Conservation (phyloP, 2,797 vertebrate genomes). For the Hypotaenidia philippensis region DNA sequence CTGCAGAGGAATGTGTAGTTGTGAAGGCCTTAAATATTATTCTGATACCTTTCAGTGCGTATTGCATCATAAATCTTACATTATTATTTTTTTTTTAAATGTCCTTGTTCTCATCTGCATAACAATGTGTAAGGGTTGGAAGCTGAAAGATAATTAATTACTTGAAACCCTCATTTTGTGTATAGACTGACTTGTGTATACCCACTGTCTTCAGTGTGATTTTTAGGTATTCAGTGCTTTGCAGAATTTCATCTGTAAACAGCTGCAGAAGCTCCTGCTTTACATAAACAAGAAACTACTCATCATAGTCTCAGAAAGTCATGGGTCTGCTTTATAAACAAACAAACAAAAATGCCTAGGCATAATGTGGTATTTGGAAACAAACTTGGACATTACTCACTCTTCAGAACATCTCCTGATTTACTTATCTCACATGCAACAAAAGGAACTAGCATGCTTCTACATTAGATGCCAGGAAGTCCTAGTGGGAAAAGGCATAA, state of each 20-base stretch:
- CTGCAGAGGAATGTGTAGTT: not conserved
- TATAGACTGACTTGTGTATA: not conserved
- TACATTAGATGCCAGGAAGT: not conserved
- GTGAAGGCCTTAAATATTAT: not conserved
- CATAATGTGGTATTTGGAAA: conserved; percentile 45
- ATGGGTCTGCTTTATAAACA: conserved; percentile 38
- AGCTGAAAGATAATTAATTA: not conserved
- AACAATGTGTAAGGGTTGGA: not conserved
- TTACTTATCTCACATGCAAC: not conserved
- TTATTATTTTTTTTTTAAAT: too few species aligned
- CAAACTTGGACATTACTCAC: not conserved
- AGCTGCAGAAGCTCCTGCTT: conserved; percentile 33
- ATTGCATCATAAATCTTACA: not conserved
- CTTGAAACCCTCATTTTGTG: not conserved
- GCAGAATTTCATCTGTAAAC: conserved; percentile 5
- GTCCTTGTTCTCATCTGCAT: not conserved
- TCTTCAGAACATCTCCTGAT: not conserved
- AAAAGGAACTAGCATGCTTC: not conserved
- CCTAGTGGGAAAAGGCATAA: not conserved
- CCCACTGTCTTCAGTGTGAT: not conserved
- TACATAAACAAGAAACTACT: not conserved
- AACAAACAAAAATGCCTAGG: not conserved
- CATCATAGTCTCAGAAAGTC: conserved; percentile 3
- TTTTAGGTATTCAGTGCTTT: not conserved
- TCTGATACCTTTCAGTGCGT: not conserved